A percentile compares a stretch with the other conserved stretches of the same genome.
Conservation (phyloP, 2,888 invertebrate species). For the Caenorhabditis macrosperma region DNA sequence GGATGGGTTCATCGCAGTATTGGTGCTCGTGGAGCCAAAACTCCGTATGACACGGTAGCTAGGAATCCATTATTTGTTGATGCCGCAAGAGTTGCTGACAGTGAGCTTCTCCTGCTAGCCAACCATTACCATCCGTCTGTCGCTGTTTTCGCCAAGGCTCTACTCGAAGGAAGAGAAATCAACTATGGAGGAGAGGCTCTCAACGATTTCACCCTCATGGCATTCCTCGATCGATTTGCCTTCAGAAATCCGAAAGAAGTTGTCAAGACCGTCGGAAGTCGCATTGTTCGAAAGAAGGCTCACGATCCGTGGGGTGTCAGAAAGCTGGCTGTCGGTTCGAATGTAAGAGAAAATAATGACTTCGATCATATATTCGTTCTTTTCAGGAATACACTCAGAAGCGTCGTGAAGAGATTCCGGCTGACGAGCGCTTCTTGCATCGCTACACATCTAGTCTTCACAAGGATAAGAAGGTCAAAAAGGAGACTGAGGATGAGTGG, state of each 20-base stretch:
- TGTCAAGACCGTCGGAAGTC: constrained; percentile 11
- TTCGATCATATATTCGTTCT: neutral
- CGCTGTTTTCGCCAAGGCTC: constrained; percentile 88
- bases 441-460: constrained; percentile 80
- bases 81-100: constrained; percentile 86
- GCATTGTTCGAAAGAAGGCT: constrained; percentile 63
- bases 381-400: constrained; percentile 76
- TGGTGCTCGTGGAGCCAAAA: constrained; percentile 50
- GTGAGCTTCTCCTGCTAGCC: constrained; percentile 87
- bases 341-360: constrained; percentile 46
- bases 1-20: constrained; percentile 70
- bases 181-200: constrained; percentile 94
- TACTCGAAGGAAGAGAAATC: constrained; percentile 66
- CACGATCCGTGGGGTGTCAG: constrained; percentile 74
- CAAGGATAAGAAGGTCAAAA: constrained; percentile 53
- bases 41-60: constrained; percentile 83
- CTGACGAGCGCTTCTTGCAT: constrained; percentile 91
- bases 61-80: constrained; percentile 92
- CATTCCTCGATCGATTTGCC: constrained; percentile 95
- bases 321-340: constrained; percentile 67
- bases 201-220: constrained; percentile 91
- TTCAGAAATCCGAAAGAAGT: constrained; percentile 88
- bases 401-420: constrained; percentile 85
- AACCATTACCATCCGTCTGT: constrained; percentile 94
- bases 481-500: constrained; percentile 83